phyloP scores from a whole-genome alignment of 2,888 invertebrate species.

The Hypolimnas misippus region DNA sequence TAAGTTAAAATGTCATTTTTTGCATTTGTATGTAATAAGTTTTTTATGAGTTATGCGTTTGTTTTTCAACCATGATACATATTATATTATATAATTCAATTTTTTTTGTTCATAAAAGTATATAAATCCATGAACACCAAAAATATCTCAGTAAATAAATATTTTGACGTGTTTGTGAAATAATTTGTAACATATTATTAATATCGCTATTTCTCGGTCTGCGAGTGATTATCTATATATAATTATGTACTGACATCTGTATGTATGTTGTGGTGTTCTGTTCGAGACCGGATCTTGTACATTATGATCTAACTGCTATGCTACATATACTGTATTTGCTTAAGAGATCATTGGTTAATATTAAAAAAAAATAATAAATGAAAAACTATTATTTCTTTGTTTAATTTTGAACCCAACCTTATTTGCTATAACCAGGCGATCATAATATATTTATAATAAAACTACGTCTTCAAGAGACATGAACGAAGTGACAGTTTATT shows the following conservation, averaged over 20 bases:
- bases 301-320: conserved; percentile 54
- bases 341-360: conserved; percentile 78
- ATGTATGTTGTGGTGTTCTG: conserved; percentile 36
- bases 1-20: background rate
- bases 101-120: background rate
- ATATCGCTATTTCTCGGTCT: conserved; percentile 45
- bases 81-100: too few species aligned
- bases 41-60: background rate
- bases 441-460: too few species aligned
- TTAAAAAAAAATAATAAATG: conserved; percentile 71
- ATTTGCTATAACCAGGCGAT: too few species aligned
- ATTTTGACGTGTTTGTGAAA: conserved; percentile 57
- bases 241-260: conserved; percentile 29
- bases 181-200: conserved; percentile 61
- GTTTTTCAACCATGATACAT: too few species aligned
- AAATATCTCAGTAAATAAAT: conserved; percentile 32
- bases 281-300: conserved; percentile 45
- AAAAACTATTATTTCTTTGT: conserved; percentile 48
- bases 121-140: conserved; percentile 23
- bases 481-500: too few species aligned
- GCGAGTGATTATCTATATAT: conserved; percentile 31
- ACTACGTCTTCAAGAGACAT: too few species aligned
- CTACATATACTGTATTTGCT: conserved; percentile 76
- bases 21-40: background rate
- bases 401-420: background rate